Base-by-base conservation (phyloP, 1,140 invertebrate species). In the Ceratosolen solmsi region DNA sequence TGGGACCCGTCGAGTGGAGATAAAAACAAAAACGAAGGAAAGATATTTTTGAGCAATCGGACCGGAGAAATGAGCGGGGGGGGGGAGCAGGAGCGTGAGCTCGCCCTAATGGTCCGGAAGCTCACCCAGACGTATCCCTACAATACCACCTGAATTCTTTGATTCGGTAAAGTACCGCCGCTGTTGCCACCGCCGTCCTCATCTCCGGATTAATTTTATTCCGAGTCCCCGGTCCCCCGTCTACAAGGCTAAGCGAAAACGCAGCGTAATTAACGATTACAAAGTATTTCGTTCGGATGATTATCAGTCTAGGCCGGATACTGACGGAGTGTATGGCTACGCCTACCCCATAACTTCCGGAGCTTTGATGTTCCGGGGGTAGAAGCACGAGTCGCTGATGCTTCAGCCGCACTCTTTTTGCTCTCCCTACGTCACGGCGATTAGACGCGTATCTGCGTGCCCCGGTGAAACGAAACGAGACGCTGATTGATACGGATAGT, bases 361-460 rank as follows among this genome's bases (percentile, higher is more conserved):
- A 70, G 83, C 86, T 87, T 87, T 87, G 86, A 87, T 86, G 85
- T 83, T 82, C 38, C 36, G 1, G 4, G 3, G 36, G 20, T 54
- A 46, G 54, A 36, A 9, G 56, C 56, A n/a, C 25, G 63, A 30
- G 51, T 13, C 68, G n/a, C 13, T n/a, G 51, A 56, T 38, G 4
- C 27, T 72, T 27, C 2, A 58, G 4, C 25, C 15, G 22, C 13
- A 8, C 30, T 0, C 8, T 74, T 1, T 74, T 9, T 33, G 25
- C 15, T 25, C 51, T 72, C 70, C 46, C 20, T 25, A 20, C 13
- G 33, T 36, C 51, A 1, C 54, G 51, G 25, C 30, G 51, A 60
- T 17, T 22, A 33, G 33, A 20, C n/a, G 68, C 25, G n/a, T n/a
- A n/a, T n/a, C n/a, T n/a, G 7, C 56, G 65, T n/a, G 13, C 63